Conservation (phyloP, 1,140 invertebrate genomes). For the Pantala flavescens region DNA sequence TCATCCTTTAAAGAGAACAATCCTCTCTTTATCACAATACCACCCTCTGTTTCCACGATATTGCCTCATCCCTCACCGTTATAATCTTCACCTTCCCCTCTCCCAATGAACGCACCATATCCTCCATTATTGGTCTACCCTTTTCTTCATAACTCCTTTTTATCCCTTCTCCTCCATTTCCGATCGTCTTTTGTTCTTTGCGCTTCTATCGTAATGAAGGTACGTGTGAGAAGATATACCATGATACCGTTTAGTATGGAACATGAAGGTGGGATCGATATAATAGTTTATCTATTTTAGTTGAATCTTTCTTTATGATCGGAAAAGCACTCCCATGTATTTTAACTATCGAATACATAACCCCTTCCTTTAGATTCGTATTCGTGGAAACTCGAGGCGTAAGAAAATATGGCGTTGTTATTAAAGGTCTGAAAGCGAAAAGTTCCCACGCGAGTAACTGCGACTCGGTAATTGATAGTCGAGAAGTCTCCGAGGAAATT, state of each 20-base stretch:
- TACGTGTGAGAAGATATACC: background rate
- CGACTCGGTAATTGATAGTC: background rate
- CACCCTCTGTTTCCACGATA: background rate
- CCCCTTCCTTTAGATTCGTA: too few relatives aligned
- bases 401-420: background rate
- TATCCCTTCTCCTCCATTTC: too few relatives aligned
- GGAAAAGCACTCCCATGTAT: too few relatives aligned
- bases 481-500: background rate
- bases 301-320: too few relatives aligned
- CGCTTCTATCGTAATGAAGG: background rate
- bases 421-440: background rate
- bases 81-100: background rate
- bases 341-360: too few relatives aligned
- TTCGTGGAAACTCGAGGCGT: too few relatives aligned
- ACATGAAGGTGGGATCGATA: too few relatives aligned
- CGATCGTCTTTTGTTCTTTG: background rate
- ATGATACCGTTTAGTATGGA: background rate
- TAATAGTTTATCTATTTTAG: too few relatives aligned
- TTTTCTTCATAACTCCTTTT: too few relatives aligned
- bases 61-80: background rate
- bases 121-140: background rate
- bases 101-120: background rate
- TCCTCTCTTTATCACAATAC: background rate
- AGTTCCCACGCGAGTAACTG: background rate
- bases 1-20: background rate